Conservation (phyloP, 2,888 invertebrate species). For the Agrochola litura region DNA sequence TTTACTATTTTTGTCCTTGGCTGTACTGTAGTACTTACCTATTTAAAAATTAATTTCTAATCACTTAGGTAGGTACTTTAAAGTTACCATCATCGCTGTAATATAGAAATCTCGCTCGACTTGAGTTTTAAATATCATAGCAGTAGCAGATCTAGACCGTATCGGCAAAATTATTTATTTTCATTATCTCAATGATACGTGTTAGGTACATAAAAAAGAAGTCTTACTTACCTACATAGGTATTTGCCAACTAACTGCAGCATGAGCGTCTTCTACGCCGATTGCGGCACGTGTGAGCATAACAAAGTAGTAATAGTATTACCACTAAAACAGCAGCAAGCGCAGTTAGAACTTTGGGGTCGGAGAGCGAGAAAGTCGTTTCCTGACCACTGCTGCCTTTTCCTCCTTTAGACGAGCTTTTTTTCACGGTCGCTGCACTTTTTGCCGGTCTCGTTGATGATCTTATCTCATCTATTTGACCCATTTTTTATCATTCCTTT, state of each 20-base stretch:
- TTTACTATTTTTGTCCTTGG: too few relatives aligned
- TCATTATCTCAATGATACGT: background rate
- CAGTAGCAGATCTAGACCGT: background rate
- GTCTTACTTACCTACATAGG: background rate
- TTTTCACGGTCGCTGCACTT: slow-evolving; percentile 64
- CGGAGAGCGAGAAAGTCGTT: slow-evolving; percentile 66
- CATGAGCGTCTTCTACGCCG: slow-evolving; percentile 31
- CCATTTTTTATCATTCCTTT: slow-evolving; percentile 65
- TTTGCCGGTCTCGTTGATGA: slow-evolving; percentile 71
- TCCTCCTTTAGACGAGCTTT: slow-evolving; percentile 42
- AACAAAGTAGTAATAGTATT: slow-evolving; percentile 40
- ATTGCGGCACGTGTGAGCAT: too few relatives aligned
- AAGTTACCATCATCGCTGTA: too few relatives aligned
- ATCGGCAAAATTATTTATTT: background rate
- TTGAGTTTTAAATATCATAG: background rate
- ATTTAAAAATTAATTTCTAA: background rate
- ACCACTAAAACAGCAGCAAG: slow-evolving; percentile 73
- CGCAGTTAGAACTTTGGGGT: slow-evolving; percentile 76
- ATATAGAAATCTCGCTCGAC: background rate
- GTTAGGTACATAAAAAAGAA: background rate
- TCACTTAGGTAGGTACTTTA: background rate
- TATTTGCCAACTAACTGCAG: slow-evolving; percentile 22
- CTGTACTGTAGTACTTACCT: too few relatives aligned
- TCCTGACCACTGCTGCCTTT: too few relatives aligned
- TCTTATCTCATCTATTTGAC: slow-evolving; percentile 66